Conservation (phyloP, 2,113 vertebrate species). For the Phalacrocorax carbo region DNA sequence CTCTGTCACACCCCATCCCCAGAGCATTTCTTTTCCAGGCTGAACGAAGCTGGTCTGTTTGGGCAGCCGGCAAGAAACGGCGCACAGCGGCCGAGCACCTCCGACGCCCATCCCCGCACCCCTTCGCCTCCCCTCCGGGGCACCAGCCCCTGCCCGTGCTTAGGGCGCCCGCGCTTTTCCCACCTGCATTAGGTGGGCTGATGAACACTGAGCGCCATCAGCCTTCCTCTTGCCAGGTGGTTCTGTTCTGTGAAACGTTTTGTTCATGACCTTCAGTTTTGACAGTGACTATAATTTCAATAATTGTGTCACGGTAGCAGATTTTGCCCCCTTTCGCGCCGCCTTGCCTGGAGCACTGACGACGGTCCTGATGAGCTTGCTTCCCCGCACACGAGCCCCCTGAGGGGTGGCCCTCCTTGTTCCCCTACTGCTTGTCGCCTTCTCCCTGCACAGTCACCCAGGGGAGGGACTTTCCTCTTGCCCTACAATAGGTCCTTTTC, state of each 20-base stretch:
- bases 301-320: neutral
- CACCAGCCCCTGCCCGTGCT: neutral
- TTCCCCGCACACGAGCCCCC: neutral
- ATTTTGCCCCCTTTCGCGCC: neutral
- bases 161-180: fast-evolving
- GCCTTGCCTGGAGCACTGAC: neutral
- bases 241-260: neutral
- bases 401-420: no score
- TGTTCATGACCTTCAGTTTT: no score
- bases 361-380: fast-evolving
- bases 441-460: neutral
- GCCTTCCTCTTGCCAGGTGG: neutral
- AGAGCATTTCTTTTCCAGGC: neutral
- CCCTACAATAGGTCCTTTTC: neutral
- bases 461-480: neutral
- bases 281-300: neutral
- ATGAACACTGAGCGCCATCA: neutral
- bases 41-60: neutral
- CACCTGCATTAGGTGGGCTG: fast-evolving
- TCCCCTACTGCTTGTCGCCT: no score
- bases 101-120: fast-evolving
- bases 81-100: fast-evolving
- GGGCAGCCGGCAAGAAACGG: fast-evolving
- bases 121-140: neutral
- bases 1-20: neutral